These are phyloP conservation scores for Griposia aprilina DNA, from an alignment of 2,888 invertebrate genomes.

Conservation along the genomic window DNA sequence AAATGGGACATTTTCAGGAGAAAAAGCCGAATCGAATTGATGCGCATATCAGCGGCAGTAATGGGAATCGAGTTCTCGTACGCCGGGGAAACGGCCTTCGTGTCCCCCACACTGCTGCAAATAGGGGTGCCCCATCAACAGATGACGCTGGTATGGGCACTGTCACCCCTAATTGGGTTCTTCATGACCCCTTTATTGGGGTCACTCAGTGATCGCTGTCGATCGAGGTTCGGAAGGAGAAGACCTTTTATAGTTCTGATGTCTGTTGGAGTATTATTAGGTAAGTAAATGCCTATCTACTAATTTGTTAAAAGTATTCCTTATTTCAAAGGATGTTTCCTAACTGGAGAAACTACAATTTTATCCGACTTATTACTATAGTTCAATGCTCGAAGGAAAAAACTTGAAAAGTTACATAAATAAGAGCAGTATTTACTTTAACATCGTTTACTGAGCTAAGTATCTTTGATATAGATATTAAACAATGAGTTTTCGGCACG, in stretches of 20 bases:
- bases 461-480: conserved; percentile 38
- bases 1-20: conserved; percentile 86
- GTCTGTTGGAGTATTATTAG: conserved; percentile 97
- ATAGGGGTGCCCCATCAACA: conserved; percentile 97
- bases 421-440: conserved; percentile 22
- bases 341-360: neutral
- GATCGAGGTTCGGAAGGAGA: conserved; percentile 94
- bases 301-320: neutral
- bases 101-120: conserved; percentile 97
- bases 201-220: conserved; percentile 97
- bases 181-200: conserved; percentile 98
- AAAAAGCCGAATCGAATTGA: conserved; percentile 95
- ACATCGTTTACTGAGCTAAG: conserved; percentile 21
- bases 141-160: conserved; percentile 98
- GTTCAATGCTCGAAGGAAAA: neutral
- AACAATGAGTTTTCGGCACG: conserved; percentile 35
- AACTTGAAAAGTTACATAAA: conserved; percentile 5
- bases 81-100: conserved; percentile 99
- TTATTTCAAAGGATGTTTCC: neutral
- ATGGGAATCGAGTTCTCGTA: conserved; percentile 99
- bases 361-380: neutral
- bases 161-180: conserved; percentile 98
- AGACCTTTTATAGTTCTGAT: conserved; percentile 97
- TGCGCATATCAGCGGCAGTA: conserved; percentile 97
- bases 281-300: conserved; percentile 84